Evolutionary conservation across 2,888 invertebrate species (phyloP), one percentile per base, ranked within the genome.

Genomic region (Zonitis immaculata): DNA sequence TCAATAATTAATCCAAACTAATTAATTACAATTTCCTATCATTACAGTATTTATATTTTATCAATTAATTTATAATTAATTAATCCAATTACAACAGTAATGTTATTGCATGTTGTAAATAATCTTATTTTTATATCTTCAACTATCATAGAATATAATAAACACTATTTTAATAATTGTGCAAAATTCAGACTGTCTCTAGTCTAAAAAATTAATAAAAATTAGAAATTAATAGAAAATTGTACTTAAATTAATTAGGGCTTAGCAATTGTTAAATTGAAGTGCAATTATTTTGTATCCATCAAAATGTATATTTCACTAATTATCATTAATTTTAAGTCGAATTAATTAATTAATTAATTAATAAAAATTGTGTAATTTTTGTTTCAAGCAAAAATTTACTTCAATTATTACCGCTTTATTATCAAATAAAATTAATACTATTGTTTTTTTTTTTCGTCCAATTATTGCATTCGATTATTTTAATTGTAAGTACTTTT

Each of bases 121-220:
- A 57, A 22, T 49, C 44, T 47, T 11, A 42, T 45, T 22, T 20
- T 52, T 44, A 52, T 11, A 42, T 45, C 14, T 20, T 52, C 47
- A 52, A 47, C 44, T 45, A 14, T 42, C 25, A 32, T 35, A 27
- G 14, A n/a, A n/a, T n/a, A n/a, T n/a, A n/a, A n/a, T n/a, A n/a
- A n/a, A n/a, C n/a, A n/a, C n/a, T n/a, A n/a, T n/a, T n/a, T n/a
- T n/a, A n/a, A n/a, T n/a, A 52, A 49, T 43, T 56, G 61, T 56
- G 25, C 54, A 59, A 67, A 68, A 67, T 67, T 66, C 61, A 58
- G 51, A 48, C 55, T 61, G 65, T 68, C 69, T 68, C 69, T 69
- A 69, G 69, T 69, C 69, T 69, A 61, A 63, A 58, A 52, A n/a
- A n/a, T n/a, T n/a, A n/a, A n/a, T n/a, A n/a, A n/a, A n/a, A n/a